These are phyloP conservation scores for Apodemus agrarius DNA, from an alignment of 2,797 vertebrate genomes.

Conservation along the genomic window DNA sequence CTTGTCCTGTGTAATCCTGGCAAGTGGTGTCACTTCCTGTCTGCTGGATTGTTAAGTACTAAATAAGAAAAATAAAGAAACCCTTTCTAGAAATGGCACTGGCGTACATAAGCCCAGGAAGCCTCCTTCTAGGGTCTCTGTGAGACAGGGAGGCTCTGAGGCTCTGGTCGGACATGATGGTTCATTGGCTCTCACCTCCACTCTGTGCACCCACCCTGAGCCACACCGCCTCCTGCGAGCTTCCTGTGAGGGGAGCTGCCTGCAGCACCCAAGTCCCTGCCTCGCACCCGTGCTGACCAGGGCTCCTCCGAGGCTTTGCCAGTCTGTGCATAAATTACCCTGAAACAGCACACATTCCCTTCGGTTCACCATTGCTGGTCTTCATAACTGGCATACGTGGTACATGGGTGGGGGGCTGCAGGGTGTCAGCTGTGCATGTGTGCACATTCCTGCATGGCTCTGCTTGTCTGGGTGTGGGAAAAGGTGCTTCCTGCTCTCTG, in stretches of 20 bases:
- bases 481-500: neutral
- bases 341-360: neutral
- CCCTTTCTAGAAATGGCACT: neutral
- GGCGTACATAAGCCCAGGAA: neutral
- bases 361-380: fast-evolving
- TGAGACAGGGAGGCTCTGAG: neutral
- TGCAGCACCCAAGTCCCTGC: neutral
- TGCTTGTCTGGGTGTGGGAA: neutral
- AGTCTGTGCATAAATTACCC: neutral
- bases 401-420: neutral
- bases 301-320: neutral
- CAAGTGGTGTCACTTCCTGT: neutral
- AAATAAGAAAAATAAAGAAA: constrained; percentile 24
- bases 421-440: fast-evolving
- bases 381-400: neutral
- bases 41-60: neutral
- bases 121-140: neutral
- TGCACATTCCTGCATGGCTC: neutral
- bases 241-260: neutral
- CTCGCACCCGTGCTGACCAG: neutral
- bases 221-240: neutral
- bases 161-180: neutral
- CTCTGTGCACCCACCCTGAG: neutral
- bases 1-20: neutral
- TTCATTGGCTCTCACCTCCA: neutral